Conservation (phyloP, 2,797 vertebrate species). For the Masticophis lateralis region DNA sequence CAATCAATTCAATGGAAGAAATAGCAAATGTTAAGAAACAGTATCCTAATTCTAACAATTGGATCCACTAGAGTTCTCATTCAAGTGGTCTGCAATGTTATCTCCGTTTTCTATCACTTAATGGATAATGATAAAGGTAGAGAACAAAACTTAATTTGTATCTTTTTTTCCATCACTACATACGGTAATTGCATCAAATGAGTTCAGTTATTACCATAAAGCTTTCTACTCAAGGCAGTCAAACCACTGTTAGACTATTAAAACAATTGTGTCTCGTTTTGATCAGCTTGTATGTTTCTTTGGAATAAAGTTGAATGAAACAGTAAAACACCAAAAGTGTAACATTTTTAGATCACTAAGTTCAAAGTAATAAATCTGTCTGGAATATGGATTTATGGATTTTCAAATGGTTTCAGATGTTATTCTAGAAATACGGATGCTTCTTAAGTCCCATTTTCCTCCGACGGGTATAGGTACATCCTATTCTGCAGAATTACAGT, state of each 20-base stretch:
- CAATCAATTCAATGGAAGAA: constrained; percentile 15
- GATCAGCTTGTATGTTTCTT: not conserved
- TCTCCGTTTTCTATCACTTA: not conserved
- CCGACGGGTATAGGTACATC: not conserved
- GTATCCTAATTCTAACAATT: not conserved
- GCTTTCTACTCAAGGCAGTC: not conserved
- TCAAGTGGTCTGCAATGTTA: not conserved
- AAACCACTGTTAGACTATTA: not conserved
- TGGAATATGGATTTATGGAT: not conserved
- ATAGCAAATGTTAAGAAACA: not conserved
- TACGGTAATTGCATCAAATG: not conserved
- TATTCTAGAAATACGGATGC: not conserved
- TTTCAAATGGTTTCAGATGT: not conserved
- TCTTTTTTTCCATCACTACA: not conserved
- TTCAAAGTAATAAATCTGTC: not conserved
- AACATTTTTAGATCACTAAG: constrained; percentile 5
- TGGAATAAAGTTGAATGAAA: not conserved
- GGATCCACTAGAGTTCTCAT: constrained; percentile 22
- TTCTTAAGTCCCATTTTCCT: not conserved
- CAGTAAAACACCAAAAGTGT: not conserved
- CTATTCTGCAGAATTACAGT: not conserved
- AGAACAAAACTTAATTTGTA: not conserved
- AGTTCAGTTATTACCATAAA: not conserved
- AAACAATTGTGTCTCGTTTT: not conserved
- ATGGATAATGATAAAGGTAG: not conserved